Evolutionary conservation across 1,140 invertebrate genomes (phyloP).

Genomic region (Listronotus oregonensis): DNA sequence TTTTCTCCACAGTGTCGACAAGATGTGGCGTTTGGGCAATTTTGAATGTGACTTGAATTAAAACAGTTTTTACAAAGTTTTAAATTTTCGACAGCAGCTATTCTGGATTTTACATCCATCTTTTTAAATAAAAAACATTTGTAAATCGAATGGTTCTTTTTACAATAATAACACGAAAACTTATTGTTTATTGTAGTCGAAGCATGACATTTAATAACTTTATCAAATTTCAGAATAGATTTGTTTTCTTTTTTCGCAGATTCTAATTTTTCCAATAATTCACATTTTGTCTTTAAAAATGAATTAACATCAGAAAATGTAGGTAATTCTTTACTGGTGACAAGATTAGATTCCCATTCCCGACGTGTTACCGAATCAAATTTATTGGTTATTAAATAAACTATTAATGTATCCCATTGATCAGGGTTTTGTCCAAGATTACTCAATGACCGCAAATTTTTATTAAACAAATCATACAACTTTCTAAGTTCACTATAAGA

Average conservation of each 20-base stretch:
- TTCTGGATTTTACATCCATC: neutral
- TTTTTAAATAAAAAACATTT: conserved; percentile 19
- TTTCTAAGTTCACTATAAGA: conserved; percentile 13
- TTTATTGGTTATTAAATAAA: no score
- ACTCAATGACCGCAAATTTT: no score
- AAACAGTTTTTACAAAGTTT: no score
- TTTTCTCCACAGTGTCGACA: no score
- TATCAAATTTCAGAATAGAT: neutral
- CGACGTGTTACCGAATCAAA: conserved; percentile 3
- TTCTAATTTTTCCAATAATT: conserved; percentile 17
- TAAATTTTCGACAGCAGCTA: neutral
- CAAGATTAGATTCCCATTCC: conserved; percentile 3
- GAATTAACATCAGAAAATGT: conserved; percentile 3
- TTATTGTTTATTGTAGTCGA: neutral
- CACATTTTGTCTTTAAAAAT: conserved; percentile 18
- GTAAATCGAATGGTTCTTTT: conserved; percentile 10
- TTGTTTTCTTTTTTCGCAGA: neutral
- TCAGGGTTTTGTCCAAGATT: no score
- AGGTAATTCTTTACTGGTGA: neutral
- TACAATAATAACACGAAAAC: conserved; percentile 19
- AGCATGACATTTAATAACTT: neutral
- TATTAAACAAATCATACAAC: no score
- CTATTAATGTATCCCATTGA: no score
- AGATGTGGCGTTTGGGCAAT: no score
- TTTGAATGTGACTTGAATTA: no score